Base-by-base conservation (phyloP, 2,888 invertebrate species). In the Margaritifera margaritifera region DNA sequence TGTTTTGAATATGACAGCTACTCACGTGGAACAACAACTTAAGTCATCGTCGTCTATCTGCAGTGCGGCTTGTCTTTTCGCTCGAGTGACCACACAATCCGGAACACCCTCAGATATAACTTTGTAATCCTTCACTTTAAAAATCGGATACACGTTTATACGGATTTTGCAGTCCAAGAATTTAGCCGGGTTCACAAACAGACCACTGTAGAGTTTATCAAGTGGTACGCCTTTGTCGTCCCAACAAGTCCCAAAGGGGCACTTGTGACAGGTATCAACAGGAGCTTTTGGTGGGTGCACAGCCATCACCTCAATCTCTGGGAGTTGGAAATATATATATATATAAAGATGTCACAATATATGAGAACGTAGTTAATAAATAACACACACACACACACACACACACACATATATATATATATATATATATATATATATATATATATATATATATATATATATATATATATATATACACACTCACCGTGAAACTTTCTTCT, bases 21-120 rank as follows among this genome's bases (percentile, higher is more conserved):
- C 77, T 72, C 71, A 77, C 77, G 77, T 77, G 50, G 59, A 66
- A 54, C 77, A 77, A 27, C 77, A 77, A 20, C 77, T 74, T 6
- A 62, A 31, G 50, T 72, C 77, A 58, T 69, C 72, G 22, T 77
- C 77, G 24, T 71, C 77, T 18, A 68, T 59, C 4, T 53, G 56
- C n/a, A 50, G 19, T 25, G 56, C 24, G 18, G 73, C 55, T 54
- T 77, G 77, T 62, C 77, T 31, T 60, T 62, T 72, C 52, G 74
- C 74, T 19, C 77, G 58, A 4, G 72, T 74, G 62, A 74, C 72
- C 18, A 52, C 31, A 71, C 77, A 77, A 6, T 68, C 70, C 18
- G 77, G 77, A 2, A 77, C 58, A 1, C 77, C 74, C 20, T 77
- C 77, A 19, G 71, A 58, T 15, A 77, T 25, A 0, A 77, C 55